Evolutionary conservation across 2,797 vertebrate species (phyloP), one percentile per base, ranked within the genome.

Genomic region (Enteromius fasciolatus): DNA sequence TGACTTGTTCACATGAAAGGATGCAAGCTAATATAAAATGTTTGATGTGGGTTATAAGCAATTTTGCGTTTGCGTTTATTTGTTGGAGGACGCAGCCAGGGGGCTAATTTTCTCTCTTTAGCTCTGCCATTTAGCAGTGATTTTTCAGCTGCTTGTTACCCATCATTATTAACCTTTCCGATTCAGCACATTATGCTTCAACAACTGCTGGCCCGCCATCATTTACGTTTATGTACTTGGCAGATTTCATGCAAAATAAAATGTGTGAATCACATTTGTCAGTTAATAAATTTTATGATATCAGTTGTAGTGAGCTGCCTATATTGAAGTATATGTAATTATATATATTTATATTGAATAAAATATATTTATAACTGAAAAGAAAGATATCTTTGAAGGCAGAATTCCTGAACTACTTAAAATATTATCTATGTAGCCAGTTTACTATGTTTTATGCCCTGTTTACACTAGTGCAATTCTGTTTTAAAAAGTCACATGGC

Each of bases 71-170:
- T 28, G 52, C 39, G 10, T 79, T 44, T 31, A 8, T 59, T 72
- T 23, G 66, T 39, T 14, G 64, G 33, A 18, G 54, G 25, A 23
- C 0, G 15, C 57, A 73, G 79, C 28, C 28, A 12, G 39, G n/a
- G 28, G 63, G 46, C 46, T 18, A 67, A 52, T 78, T 80, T 73
- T 72, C 54, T 80, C 18, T 46, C 39, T 72, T 70, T 23, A 52
- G 14, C 46, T 67, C 44, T 5, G 31, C 44, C 54, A 41, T 36
- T 86, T 86, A 83, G 67, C 33, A 69, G 59, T 31, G 20, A 84
- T 86, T 82, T 39, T 80, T 77, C 80, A 78, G 73, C 73, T 69
- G 76, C 78, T 79, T 79, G 70, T 59, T 81, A 59, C 44, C 52
- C 76, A 70, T 78, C 12, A 48, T 61, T 48, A 61, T 72, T 46